Conservation (phyloP, 2,113 vertebrate species). For the Spizaetus ornatus region DNA sequence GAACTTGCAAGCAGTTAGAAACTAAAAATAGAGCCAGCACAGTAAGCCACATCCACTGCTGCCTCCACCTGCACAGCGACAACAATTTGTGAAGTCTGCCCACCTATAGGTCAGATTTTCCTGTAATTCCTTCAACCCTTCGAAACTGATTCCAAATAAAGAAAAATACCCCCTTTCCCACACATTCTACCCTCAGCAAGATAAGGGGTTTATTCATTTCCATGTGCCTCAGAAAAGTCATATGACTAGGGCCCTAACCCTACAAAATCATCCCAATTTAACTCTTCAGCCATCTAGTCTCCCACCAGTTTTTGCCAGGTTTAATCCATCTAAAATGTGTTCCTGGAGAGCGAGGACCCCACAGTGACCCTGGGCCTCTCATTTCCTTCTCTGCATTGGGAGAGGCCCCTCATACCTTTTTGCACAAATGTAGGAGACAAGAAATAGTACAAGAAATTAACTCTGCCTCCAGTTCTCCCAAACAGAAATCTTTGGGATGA, state of each 20-base stretch:
- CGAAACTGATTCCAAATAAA: not conserved
- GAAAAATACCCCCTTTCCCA: not conserved
- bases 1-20: slow-evolving; percentile 13
- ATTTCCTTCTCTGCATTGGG: not conserved
- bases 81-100: not conserved
- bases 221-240: not conserved
- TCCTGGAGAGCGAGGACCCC: not conserved
- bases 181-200: not conserved
- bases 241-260: not conserved
- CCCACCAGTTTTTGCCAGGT: not conserved
- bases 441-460: not conserved
- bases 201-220: not conserved
- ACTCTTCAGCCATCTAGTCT: not conserved
- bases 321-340: not conserved
- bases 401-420: not conserved
- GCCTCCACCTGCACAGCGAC: not conserved
- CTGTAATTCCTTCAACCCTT: not conserved
- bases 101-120: not conserved
- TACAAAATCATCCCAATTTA: not conserved
- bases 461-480: not conserved
- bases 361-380: not conserved
- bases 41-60: not conserved
- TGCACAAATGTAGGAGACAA: not conserved
- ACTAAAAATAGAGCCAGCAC: slow-evolving; percentile 48
- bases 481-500: not conserved